Percentiles rank a stretch among this genome's conserved stretches.
These are phyloP conservation scores for Sturmia bella DNA, from an alignment of 2,888 invertebrate genomes.

Conservation along the genomic window DNA sequence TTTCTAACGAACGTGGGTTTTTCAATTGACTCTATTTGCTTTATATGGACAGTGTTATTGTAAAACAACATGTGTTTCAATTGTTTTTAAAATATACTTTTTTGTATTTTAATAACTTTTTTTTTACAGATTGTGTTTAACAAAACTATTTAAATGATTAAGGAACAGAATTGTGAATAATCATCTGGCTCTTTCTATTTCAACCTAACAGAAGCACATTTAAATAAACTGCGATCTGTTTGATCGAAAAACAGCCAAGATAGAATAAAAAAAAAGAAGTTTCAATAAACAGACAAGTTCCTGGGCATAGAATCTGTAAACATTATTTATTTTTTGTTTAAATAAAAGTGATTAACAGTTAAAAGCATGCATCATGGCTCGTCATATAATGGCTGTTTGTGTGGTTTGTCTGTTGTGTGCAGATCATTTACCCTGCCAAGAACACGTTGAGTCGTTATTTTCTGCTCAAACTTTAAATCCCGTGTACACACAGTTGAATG, in stretches of 20 bases:
- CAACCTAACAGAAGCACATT: slow-evolving; percentile 23
- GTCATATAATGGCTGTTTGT: slow-evolving; percentile 90
- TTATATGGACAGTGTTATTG: slow-evolving; percentile 52
- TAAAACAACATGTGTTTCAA: slow-evolving; percentile 10
- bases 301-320: slow-evolving; percentile 29
- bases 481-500: slow-evolving; percentile 73
- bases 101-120: slow-evolving; percentile 22
- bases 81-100: slow-evolving; percentile 39
- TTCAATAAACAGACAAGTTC: slow-evolving; percentile 56
- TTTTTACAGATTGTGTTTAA: slow-evolving; percentile 58
- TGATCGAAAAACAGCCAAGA: not conserved
- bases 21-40: slow-evolving; percentile 38
- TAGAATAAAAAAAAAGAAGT: slow-evolving; percentile 12
- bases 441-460: slow-evolving; percentile 83
- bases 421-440: slow-evolving; percentile 88
- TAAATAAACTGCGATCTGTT: slow-evolving; percentile 10
- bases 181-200: not conserved
- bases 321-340: not conserved
- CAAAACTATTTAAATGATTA: slow-evolving; percentile 47
- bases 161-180: slow-evolving; percentile 39
- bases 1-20: slow-evolving; percentile 36
- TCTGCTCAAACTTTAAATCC: slow-evolving; percentile 66
- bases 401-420: slow-evolving; percentile 91
- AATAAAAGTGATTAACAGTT: slow-evolving; percentile 15
- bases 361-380: slow-evolving; percentile 81